phyloP scores from a whole-genome alignment of 2,888 invertebrate species.

The Galerucella pusilla region DNA sequence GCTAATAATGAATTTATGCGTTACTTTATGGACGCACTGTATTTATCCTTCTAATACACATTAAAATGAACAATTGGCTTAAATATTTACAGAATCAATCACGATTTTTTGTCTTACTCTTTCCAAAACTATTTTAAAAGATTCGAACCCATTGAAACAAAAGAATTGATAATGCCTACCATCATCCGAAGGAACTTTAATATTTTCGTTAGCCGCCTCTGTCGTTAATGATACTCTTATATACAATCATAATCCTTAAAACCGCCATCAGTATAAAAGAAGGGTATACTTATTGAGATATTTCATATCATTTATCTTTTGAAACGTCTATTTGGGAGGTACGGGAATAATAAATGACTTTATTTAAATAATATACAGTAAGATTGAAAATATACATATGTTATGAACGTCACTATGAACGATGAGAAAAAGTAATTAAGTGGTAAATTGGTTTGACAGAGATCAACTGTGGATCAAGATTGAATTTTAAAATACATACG shows the following conservation, averaged over 20 bases:
- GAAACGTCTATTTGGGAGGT: slow-evolving; percentile 20
- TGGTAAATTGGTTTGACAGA: no score
- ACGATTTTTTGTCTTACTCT: no score
- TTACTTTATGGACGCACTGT: no score
- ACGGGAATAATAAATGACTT: slow-evolving; percentile 1
- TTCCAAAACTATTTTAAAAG: neutral
- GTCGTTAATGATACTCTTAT: slow-evolving; percentile 1
- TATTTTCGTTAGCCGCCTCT: neutral
- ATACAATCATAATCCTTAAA: slow-evolving; percentile 22
- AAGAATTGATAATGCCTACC: neutral
- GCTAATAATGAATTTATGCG: no score
- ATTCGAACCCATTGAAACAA: neutral
- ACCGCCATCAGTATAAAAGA: slow-evolving; percentile 18
- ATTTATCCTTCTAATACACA: no score
- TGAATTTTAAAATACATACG: no score
- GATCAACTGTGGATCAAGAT: no score
- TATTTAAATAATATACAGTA: slow-evolving; percentile 13
- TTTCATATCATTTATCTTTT: slow-evolving; percentile 24
- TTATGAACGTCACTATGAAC: neutral
- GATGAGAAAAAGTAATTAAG: neutral
- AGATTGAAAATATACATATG: neutral
- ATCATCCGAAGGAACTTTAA: neutral
- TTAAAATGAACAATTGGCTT: no score
- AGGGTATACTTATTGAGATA: slow-evolving; percentile 29
- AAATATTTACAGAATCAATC: no score